phyloP scores from a whole-genome alignment of 2,797 vertebrate genomes.

The Okamejei kenojei region DNA sequence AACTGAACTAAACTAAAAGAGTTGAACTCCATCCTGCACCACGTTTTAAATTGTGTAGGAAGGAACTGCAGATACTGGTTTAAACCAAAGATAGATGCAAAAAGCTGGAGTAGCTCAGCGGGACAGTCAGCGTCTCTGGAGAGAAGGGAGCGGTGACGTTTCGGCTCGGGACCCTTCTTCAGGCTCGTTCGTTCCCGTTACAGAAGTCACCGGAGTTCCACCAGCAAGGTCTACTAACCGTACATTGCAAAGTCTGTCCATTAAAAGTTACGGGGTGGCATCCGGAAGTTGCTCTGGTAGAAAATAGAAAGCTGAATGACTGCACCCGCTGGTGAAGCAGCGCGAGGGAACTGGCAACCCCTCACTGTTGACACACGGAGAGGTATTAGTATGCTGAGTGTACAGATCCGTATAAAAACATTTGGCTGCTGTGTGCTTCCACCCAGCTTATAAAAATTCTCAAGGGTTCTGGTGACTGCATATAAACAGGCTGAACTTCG shows the following conservation, averaged over 20 bases:
- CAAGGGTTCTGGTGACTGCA: neutral
- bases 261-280: neutral
- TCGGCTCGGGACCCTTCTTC: too few relatives aligned
- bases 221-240: neutral
- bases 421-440: neutral
- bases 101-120: too few relatives aligned
- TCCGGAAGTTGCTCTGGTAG: neutral
- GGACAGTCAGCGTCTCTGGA: too few relatives aligned
- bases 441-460: neutral
- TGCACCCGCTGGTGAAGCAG: neutral
- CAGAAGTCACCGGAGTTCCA: neutral
- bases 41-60: neutral
- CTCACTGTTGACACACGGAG: neutral
- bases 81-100: too few relatives aligned
- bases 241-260: neutral
- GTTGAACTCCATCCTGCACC: too few relatives aligned
- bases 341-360: neutral
- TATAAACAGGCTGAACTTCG: neutral
- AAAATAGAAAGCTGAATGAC: neutral
- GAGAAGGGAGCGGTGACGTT: too few relatives aligned
- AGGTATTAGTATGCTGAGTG: neutral
- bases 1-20: too few relatives aligned
- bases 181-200: too few relatives aligned
- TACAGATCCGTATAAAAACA: neutral
- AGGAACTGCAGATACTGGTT: too few relatives aligned